Conservation (phyloP, 1,140 invertebrate genomes). For the Sycobia sp. region DNA sequence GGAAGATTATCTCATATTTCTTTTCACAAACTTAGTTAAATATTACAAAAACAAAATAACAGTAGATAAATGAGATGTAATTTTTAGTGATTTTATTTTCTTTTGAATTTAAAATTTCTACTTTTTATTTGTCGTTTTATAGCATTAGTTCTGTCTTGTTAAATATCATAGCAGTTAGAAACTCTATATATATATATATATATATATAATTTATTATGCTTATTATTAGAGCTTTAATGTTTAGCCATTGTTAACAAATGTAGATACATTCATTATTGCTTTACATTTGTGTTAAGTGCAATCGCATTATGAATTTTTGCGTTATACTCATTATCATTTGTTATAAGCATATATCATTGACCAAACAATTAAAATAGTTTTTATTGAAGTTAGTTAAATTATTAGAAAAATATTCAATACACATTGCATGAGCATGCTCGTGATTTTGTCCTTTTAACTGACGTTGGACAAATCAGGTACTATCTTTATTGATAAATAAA, state of each 20-base stretch:
- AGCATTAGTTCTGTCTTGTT: no score
- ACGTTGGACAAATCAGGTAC: slow-evolving; percentile 15
- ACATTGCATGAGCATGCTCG: slow-evolving; percentile 55
- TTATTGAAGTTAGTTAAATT: background rate
- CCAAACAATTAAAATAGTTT: slow-evolving; percentile 6
- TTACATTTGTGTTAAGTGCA: slow-evolving; percentile 14
- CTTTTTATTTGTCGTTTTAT: no score
- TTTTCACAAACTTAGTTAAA: no score
- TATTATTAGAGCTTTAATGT: slow-evolving; percentile 15
- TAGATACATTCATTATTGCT: no score
- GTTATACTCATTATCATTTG: background rate
- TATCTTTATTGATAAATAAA: slow-evolving; percentile 10
- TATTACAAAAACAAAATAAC: no score
- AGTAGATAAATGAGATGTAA: no score
- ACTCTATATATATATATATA: no score
- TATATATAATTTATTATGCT: background rate
- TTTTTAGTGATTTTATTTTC: no score
- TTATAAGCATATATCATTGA: background rate
- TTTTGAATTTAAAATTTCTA: no score
- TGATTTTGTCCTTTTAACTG: slow-evolving; percentile 35
- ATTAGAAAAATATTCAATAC: slow-evolving; percentile 13
- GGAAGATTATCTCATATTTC: no score
- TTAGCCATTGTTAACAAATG: slow-evolving; percentile 20
- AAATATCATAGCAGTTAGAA: no score
- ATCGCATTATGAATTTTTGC: background rate